Conservation (phyloP, 2,113 vertebrate genomes). For the Xiphias gladius region DNA sequence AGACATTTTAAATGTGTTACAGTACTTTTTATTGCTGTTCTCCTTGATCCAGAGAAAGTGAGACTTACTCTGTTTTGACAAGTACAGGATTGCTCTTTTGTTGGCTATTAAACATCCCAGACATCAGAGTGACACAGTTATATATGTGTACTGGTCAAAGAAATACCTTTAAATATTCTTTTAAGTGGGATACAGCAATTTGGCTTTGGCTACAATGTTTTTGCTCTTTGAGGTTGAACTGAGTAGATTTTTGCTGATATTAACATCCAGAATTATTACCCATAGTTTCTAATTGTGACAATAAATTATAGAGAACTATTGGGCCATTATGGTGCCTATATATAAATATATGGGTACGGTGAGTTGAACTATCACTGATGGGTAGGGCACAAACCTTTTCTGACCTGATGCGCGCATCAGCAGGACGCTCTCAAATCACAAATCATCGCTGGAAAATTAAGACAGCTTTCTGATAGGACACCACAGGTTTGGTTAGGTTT, state of each 20-base stretch:
- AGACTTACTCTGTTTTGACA: slow-evolving; percentile 45
- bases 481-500: too few relatives aligned
- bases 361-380: background rate
- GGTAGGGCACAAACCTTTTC: background rate
- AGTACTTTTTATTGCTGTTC: slow-evolving; percentile 22
- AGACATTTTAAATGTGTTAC: slow-evolving; percentile 33
- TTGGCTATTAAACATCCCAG: slow-evolving; percentile 25
- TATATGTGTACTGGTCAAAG: background rate
- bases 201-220: background rate
- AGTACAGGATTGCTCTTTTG: background rate
- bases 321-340: too few relatives aligned
- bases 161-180: background rate
- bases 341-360: too few relatives aligned
- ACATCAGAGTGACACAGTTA: slow-evolving; percentile 7
- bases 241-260: background rate
- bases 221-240: background rate
- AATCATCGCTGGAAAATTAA: too few relatives aligned
- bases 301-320: background rate
- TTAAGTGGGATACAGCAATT: background rate
- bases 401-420: too few relatives aligned
- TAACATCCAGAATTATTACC: background rate
- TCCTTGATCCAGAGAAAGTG: background rate
- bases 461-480: too few relatives aligned
- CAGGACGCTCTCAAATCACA: too few relatives aligned
- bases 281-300: background rate